These are phyloP conservation scores for Papilio protenor DNA, from an alignment of 2,888 invertebrate genomes.

Conservation along the genomic window DNA sequence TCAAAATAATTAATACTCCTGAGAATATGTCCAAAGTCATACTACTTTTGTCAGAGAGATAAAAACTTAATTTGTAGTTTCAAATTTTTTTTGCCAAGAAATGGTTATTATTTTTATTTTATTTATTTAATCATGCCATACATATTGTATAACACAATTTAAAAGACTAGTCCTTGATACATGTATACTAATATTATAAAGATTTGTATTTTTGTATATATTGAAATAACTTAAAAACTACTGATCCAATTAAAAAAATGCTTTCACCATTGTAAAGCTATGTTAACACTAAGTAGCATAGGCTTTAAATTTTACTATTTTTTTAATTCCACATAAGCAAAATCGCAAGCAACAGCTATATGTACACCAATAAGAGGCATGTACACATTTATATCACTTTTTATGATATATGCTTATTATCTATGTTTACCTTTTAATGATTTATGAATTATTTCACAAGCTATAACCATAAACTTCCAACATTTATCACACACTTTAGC, in stretches of 20 bases:
- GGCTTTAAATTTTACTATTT: too few species aligned
- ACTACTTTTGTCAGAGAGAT: neutral
- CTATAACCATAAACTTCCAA: conserved; percentile 98
- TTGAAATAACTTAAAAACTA: too few species aligned
- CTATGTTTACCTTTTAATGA: conserved; percentile 88
- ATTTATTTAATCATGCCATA: too few species aligned
- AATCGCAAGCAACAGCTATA: too few species aligned
- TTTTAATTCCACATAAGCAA: too few species aligned
- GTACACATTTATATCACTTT: neutral
- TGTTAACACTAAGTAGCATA: too few species aligned
- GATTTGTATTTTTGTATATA: too few species aligned
- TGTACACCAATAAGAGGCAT: too few species aligned
- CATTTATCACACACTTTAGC: conserved; percentile 97
- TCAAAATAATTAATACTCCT: neutral
- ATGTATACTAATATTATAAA: too few species aligned
- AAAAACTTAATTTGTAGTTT: neutral
- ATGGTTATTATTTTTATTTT: too few species aligned
- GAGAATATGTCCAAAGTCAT: neutral
- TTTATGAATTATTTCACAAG: conserved; percentile 94
- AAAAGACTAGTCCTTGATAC: neutral
- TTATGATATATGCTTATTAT: neutral
- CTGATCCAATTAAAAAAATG: too few species aligned
- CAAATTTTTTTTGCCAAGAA: neutral
- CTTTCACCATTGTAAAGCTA: too few species aligned
- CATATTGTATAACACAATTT: neutral